These are phyloP conservation scores for Phenganax marumi DNA, from an alignment of 92 coral and sea anemone genomes.

Conservation along the genomic window DNA sequence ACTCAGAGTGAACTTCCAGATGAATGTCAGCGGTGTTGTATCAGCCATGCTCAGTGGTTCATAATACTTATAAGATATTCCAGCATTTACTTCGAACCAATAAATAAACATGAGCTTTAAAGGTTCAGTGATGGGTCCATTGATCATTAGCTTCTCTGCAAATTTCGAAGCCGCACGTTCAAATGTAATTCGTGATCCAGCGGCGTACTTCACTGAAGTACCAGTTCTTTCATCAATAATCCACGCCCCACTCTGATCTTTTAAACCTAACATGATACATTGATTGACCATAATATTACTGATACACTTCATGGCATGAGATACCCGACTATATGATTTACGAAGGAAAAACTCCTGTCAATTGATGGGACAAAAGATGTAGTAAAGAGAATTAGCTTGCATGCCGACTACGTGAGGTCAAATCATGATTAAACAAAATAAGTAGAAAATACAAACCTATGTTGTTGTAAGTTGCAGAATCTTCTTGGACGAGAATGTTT, in stretches of 20 bases:
- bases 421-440: background rate
- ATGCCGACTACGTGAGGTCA: background rate
- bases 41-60: constrained; percentile 37
- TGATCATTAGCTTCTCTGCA: constrained; percentile 39
- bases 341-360: too few relatives aligned
- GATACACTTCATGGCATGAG: background rate
- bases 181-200: constrained; percentile 55
- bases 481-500: constrained; percentile 20
- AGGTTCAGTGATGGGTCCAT: constrained; percentile 58
- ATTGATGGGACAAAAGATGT: too few relatives aligned
- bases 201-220: constrained; percentile 8
- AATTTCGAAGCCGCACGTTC: background rate
- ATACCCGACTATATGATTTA: too few relatives aligned
- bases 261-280: constrained; percentile 32
- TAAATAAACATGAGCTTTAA: constrained; percentile 49
- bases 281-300: background rate
- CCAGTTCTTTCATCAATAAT: constrained; percentile 20
- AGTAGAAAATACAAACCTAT: background rate
- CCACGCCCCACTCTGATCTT: constrained; percentile 29
- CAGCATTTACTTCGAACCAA: constrained; percentile 51
- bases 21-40: constrained; percentile 43
- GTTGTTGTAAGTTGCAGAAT: background rate
- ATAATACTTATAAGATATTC: constrained; percentile 63
- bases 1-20: constrained; percentile 62
- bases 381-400: background rate